Percentiles rank a stretch among this genome's conserved stretches.
Conservation (phyloP, 30 jellyfish, hydroid and myxozoan genomes). For the Aurelia sp. region DNA sequence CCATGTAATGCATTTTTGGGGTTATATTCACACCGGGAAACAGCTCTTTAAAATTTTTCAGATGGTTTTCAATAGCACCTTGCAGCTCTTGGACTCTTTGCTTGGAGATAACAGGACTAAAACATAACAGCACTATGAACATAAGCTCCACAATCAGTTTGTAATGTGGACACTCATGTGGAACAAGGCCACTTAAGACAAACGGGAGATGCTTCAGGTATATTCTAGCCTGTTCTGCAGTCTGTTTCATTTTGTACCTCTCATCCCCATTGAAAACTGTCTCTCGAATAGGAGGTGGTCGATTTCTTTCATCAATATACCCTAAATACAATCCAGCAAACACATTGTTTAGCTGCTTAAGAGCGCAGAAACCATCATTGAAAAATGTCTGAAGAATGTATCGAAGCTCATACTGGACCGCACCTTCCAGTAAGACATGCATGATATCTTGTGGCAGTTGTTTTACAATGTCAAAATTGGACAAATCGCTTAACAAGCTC, state of each 20-base stretch:
- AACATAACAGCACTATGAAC: not conserved
- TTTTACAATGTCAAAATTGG: slow-evolving; percentile 12
- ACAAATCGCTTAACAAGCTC: slow-evolving; percentile 6
- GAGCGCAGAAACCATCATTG: not conserved
- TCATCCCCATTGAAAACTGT: slow-evolving; percentile 30
- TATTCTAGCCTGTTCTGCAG: slow-evolving; percentile 26
- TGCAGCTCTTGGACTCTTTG: not conserved
- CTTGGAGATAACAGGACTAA: slow-evolving; percentile 10
- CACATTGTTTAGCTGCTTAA: slow-evolving; percentile 17
- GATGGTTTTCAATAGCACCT: slow-evolving; percentile 16
- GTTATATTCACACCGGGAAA: slow-evolving; percentile 10
- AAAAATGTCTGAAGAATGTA: not conserved
- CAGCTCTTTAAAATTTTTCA: not conserved
- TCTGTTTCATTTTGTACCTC: slow-evolving; percentile 20
- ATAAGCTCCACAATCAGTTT: slow-evolving; percentile 1
- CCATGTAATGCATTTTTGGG: slow-evolving; percentile 48
- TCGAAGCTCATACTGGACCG: slow-evolving; percentile 26
- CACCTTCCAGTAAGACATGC: slow-evolving; percentile 28
- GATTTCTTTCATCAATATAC: not conserved
- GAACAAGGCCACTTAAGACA: not conserved
- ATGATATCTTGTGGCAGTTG: slow-evolving; percentile 41
- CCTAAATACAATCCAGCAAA: not conserved
- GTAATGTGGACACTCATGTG: not conserved
- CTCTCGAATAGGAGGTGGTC: slow-evolving; percentile 28
- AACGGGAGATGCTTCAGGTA: not conserved